Percentiles rank a stretch among this genome's conserved stretches.
Evolutionary conservation across 2,888 invertebrate species (phyloP).

Genomic region (Allygus modestus): DNA sequence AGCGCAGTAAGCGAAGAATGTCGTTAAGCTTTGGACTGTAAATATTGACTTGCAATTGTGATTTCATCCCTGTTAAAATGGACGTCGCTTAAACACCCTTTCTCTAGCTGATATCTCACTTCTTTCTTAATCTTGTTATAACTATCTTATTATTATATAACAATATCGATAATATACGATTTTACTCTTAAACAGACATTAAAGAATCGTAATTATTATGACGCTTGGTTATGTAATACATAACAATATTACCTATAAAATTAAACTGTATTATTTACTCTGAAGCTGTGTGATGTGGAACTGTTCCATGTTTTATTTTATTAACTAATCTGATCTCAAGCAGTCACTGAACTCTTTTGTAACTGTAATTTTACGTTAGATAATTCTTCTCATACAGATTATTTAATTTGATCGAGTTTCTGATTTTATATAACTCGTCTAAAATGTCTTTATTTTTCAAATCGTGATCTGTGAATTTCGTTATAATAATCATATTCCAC

Average conservation of each 20-base stretch:
- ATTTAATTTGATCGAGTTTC: too few relatives aligned
- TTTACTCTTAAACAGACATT: conserved; percentile 39
- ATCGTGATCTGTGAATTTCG: too few relatives aligned
- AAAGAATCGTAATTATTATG: conserved; percentile 37
- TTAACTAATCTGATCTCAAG: too few relatives aligned
- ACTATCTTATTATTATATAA: conserved; percentile 49
- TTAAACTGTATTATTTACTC: neutral
- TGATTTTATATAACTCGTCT: too few relatives aligned
- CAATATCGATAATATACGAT: conserved; percentile 50
- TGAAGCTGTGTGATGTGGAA: conserved; percentile 22
- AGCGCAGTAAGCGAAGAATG: conserved; percentile 23
- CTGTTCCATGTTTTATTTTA: too few relatives aligned
- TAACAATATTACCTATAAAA: conserved; percentile 26
- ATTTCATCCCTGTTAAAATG: conserved; percentile 36
- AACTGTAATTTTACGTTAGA: too few relatives aligned
- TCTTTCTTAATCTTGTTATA: conserved; percentile 52
- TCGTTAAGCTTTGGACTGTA: conserved; percentile 41
- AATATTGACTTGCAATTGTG: conserved; percentile 48
- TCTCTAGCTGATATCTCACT: conserved; percentile 49
- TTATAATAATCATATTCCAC: too few relatives aligned
- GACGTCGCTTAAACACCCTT: conserved; percentile 47
- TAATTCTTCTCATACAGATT: too few relatives aligned
- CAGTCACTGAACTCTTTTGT: too few relatives aligned
- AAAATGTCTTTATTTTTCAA: too few relatives aligned
- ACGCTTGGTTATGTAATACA: conserved; percentile 46